Conservation (phyloP, 1,140 invertebrate species). For the Macrobrachium nipponense region DNA sequence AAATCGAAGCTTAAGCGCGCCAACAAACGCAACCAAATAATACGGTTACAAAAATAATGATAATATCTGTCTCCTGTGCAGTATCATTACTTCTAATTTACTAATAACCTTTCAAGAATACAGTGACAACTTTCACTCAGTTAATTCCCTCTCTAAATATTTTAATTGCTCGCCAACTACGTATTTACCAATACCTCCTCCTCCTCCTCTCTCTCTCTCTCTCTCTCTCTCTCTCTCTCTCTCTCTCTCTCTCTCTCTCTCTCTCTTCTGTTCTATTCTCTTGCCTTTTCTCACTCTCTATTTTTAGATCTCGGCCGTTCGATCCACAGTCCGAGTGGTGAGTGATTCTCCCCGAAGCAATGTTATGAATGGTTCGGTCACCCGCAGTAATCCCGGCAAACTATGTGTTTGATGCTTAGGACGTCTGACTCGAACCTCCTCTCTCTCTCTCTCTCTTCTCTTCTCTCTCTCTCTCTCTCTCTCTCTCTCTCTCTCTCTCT, state of each 20-base stretch:
- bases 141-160: no score
- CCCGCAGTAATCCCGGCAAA: conserved; percentile 33
- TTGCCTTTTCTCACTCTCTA: not conserved
- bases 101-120: not conserved
- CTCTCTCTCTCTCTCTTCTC: no score
- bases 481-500: conserved; percentile 23
- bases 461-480: conserved; percentile 43
- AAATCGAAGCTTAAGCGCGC: no score
- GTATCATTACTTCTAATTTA: not conserved
- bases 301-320: no score
- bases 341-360: conserved; percentile 10
- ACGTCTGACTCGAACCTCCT: not conserved
- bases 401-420: conserved; percentile 44
- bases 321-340: no score
- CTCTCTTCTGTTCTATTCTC: not conserved
- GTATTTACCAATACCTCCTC: no score
- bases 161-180: no score
- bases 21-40: no score
- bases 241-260: not conserved
- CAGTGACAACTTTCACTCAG: not conserved
- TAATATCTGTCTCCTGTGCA: not conserved
- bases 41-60: no score
- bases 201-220: conserved; percentile 9
- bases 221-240: conserved; percentile 16
- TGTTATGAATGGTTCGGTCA: conserved; percentile 54